Evolutionary conservation across 1,140 invertebrate species (phyloP).

Genomic region (Hyphantria cunea): DNA sequence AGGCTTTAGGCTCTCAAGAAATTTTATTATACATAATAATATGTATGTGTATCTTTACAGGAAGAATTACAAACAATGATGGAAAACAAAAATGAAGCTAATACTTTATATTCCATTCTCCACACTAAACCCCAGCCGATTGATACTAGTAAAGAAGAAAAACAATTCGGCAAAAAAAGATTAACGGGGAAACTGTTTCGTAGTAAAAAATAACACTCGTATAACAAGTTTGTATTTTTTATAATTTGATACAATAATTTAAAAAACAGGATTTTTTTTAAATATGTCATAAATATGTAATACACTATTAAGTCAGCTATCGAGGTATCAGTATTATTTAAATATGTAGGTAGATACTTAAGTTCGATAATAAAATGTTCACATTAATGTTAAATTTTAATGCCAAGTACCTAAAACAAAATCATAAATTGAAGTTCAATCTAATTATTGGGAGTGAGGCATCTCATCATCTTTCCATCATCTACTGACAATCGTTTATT

Average conservation of each 20-base stretch:
- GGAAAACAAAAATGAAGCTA: conserved; percentile 85
- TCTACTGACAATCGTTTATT: background rate
- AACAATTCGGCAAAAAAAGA: conserved; percentile 61
- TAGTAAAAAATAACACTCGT: conserved; percentile 47
- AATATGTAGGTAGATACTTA: background rate
- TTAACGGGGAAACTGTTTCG: conserved; percentile 52
- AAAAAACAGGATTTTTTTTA: conserved; percentile 22
- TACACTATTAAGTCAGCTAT: background rate
- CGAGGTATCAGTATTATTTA: background rate
- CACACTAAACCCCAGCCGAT: conserved; percentile 82
- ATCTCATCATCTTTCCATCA: background rate
- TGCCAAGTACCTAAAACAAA: conserved; percentile 65
- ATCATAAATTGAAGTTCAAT: background rate
- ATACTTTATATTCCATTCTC: conserved; percentile 84
- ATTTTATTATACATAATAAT: no score
- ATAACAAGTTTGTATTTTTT: conserved; percentile 29
- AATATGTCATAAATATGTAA: conserved; percentile 1
- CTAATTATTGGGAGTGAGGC: background rate
- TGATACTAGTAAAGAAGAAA: conserved; percentile 65
- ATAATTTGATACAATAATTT: conserved; percentile 18
- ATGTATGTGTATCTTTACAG: conserved; percentile 62
- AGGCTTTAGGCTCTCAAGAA: no score
- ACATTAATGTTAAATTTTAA: conserved; percentile 28
- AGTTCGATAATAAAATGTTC: conserved; percentile 11
- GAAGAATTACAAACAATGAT: conserved; percentile 86